Base-by-base conservation (phyloP, 2,113 vertebrate genomes). In the Ceuthmochares aereus region DNA sequence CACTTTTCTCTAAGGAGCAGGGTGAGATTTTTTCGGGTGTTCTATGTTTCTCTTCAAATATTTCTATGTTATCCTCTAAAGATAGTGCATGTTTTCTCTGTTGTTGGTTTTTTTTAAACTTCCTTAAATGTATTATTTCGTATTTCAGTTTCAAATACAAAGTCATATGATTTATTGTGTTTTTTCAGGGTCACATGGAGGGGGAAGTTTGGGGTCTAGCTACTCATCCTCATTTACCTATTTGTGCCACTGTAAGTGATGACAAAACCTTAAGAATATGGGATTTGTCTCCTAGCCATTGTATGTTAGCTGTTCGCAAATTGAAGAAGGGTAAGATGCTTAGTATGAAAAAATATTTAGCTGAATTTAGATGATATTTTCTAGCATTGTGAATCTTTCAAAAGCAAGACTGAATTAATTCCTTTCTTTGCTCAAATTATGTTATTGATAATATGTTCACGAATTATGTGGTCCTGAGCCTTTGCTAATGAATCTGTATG, bases 211-310 rank as follows among this genome's bases (percentile, higher is more conserved):
- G 99, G 99, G 99, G 99, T 96, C 97, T 99, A 97, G 99, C 99
- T 92, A 99, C 99, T 95, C 99, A 99, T 95, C 99, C 99, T 86
- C 99, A 99, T 95, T 98, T 99, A 93, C 99, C 99, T 69, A 98
- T 99, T 95, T 99, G 99, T 98, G 99, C 99, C 97, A 99, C 99
- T 87, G 99, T 99, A 96, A 99, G 99, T 90, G 99, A 99, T 97
- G 99, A 99, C 97, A 99, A 98, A 98, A 99, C 99, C 76, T 98
- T 99, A 96, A 98, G 99, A 97, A 99, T 99, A 98, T 99, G 99
- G 99, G 99, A 99, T 98, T 99, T 99, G 56, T 99, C 99, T 72
- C 99, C 99, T 93, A 99, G 99, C 98, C 99, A 99, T 96, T 99
- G 99, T 97, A 99, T 99, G 99, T 97, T 99, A 96, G 99, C 99